Conservation (phyloP, 2,888 invertebrate genomes). For the Protophormia terraenovae region DNA sequence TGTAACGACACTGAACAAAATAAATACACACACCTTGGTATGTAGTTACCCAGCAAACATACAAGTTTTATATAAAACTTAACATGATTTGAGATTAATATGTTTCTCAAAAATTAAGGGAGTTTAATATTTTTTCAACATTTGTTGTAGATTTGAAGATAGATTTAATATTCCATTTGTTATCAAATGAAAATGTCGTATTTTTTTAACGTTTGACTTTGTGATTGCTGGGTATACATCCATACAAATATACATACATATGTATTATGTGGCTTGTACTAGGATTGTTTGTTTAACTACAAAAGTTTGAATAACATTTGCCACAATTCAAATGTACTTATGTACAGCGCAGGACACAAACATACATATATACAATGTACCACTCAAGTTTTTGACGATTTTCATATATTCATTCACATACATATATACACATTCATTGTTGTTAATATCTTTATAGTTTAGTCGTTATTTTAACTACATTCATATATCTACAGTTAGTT, state of each 20-base stretch:
- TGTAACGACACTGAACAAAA: not conserved
- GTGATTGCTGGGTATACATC: too few relatives aligned
- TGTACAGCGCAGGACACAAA: not conserved
- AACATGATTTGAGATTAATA: too few relatives aligned
- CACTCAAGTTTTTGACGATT: not conserved
- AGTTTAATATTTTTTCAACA: too few relatives aligned
- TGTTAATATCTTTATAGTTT: not conserved
- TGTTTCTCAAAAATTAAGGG: too few relatives aligned
- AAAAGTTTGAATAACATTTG: conserved; percentile 43
- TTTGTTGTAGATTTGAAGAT: too few relatives aligned
- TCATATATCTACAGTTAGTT: not conserved
- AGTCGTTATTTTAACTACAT: not conserved
- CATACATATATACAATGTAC: too few relatives aligned
- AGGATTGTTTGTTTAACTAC: conserved; percentile 6
- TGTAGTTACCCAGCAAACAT: not conserved
- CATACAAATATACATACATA: too few relatives aligned
- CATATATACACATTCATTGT: not conserved
- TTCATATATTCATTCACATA: not conserved
- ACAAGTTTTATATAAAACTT: too few relatives aligned
- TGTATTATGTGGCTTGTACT: not conserved
- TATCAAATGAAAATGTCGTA: too few relatives aligned
- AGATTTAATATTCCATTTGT: too few relatives aligned
- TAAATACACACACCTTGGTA: not conserved
- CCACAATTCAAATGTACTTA: conserved; percentile 35
- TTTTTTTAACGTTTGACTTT: too few relatives aligned